Evolutionary conservation across 2,888 invertebrate species (phyloP), one percentile per base, ranked within the genome.

Genomic region (Dicranocentrus wangi): DNA sequence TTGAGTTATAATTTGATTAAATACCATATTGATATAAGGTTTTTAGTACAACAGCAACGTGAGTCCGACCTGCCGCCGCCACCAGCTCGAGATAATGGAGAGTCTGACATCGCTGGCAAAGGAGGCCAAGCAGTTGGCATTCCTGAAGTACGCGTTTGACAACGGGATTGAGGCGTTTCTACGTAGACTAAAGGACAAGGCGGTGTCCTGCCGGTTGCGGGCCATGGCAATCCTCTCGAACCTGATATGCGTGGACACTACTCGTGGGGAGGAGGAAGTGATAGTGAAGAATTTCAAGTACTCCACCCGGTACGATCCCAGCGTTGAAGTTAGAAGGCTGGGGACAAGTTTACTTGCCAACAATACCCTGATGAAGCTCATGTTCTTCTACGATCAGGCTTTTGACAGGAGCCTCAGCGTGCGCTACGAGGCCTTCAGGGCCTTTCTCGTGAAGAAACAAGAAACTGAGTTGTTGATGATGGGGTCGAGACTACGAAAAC

Each of bases 351-450:
- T 47, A 1, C 10, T 79, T 0, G 32, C 17, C 2, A 32, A 39
- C 8, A n/a, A n/a, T n/a, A 43, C 25, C 1, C 19, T 21, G 1
- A 47, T 51, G 23, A 51, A 55, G 47, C 7, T 25, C n/a, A 15
- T 42, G 7, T 79, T 65, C 23, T 79, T 79, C 19, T 71, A 65
- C 23, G 79, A 79, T 21, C 66, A 55, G 15, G 72, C 70, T 1
- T 79, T 79, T 58, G 79, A 79, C 25, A n/a, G 25, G 27, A 60
- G 25, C n/a, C n/a, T n/a, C 0, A 39, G 27, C 7, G 79, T 79
- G 10, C n/a, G 79, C 27, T 17, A 32, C 8, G 79, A 79, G 17
- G 79, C 79, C 1, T 72, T 65, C 13, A 70, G 32, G 39, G 70
- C 43, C 13, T 13, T 70, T 28, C 39, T 43, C 1, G 27, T 39